phyloP scores from a whole-genome alignment of 1,140 invertebrate species.

The Nasonia longicornis region DNA sequence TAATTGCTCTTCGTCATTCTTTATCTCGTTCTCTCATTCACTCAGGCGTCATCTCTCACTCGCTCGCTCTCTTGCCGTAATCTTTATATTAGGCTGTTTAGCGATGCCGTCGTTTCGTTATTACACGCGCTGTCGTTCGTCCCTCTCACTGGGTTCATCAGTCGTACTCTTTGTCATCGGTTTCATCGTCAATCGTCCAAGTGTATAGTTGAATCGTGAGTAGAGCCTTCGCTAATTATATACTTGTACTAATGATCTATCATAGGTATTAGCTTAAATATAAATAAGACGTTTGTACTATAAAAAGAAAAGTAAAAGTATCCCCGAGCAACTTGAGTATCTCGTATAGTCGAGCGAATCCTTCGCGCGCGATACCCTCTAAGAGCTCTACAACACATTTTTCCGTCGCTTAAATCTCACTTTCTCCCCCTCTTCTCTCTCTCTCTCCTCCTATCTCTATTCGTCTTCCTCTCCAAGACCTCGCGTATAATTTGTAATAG shows the following conservation, averaged over 20 bases:
- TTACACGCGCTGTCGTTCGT: too few relatives aligned
- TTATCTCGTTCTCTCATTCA: slow-evolving; percentile 38
- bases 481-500: slow-evolving; percentile 33
- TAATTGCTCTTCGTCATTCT: slow-evolving; percentile 46
- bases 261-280: slow-evolving; percentile 59
- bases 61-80: background rate
- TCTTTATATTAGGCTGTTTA: background rate
- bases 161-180: background rate
- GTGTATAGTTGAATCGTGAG: slow-evolving; percentile 68
- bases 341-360: slow-evolving; percentile 8
- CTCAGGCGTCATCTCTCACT: slow-evolving; percentile 44
- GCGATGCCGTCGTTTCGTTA: too few relatives aligned
- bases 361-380: slow-evolving; percentile 50
- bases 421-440: background rate
- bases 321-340: slow-evolving; percentile 52
- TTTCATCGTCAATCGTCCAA: slow-evolving; percentile 49
- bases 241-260: slow-evolving; percentile 51
- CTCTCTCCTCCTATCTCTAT: background rate
- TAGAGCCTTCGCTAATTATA: slow-evolving; percentile 65
- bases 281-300: slow-evolving; percentile 68
- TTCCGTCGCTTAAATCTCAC: slow-evolving; percentile 19
- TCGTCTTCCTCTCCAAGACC: slow-evolving; percentile 36
- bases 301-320: slow-evolving; percentile 62
- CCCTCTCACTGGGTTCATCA: too few relatives aligned
- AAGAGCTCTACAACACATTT: slow-evolving; percentile 36